Percentiles rank a stretch among this genome's conserved stretches.
Conservation (phyloP, 2,113 vertebrate species). For the Chrysochloris asiatica region DNA sequence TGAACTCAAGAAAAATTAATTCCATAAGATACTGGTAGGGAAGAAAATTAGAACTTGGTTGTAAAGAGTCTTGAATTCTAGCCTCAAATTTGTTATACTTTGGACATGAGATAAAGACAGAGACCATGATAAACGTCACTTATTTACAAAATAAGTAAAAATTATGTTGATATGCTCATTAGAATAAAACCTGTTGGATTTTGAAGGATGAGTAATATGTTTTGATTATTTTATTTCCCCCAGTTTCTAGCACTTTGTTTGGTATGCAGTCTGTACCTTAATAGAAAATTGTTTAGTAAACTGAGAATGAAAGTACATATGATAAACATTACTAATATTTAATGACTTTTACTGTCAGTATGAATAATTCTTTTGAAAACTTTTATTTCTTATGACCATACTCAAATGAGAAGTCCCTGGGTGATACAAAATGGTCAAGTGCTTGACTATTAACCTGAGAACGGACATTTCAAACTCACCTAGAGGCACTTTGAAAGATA, state of each 20-base stretch:
- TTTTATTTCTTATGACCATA: background rate
- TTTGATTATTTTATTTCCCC: too few species aligned
- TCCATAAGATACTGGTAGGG: background rate
- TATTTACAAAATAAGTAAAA: too few species aligned
- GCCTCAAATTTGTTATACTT: slow-evolving; percentile 8
- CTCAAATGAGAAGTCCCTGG: background rate
- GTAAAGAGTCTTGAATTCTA: slow-evolving; percentile 47
- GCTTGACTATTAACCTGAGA: background rate
- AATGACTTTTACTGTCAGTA: slow-evolving; percentile 9
- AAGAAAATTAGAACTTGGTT: background rate
- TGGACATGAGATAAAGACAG: slow-evolving; percentile 26
- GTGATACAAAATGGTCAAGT: too few species aligned
- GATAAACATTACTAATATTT: slow-evolving; percentile 31
- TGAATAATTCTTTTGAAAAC: slow-evolving; percentile 38
- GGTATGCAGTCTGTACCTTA: background rate
- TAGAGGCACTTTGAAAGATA: background rate
- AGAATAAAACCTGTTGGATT: too few species aligned
- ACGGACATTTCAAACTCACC: background rate
- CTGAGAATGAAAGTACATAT: background rate
- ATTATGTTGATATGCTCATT: too few species aligned
- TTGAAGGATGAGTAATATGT: too few species aligned
- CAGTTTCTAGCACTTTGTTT: background rate
- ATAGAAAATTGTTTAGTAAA: slow-evolving; percentile 32
- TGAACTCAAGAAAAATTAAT: background rate
- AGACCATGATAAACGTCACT: too few species aligned